phyloP scores from a whole-genome alignment of 2,113 vertebrate species.

The Rhegmatorhina hoffmannsi region DNA sequence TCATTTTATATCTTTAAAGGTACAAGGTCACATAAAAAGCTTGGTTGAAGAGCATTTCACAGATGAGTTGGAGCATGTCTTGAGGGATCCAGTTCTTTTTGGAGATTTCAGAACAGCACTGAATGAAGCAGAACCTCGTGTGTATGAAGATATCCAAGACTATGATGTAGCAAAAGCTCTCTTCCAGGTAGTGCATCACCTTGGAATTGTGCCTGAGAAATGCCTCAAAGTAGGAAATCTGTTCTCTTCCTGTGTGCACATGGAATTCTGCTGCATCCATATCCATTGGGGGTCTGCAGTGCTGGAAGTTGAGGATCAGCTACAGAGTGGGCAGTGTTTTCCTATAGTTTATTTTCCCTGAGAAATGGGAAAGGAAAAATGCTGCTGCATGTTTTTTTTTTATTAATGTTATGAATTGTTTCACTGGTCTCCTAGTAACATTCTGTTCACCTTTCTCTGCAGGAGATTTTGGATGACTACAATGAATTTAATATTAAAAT shows the following conservation, averaged over 20 bases:
- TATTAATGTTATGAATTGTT: background rate
- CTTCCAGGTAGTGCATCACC: constrained; percentile 82
- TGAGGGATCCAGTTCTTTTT: constrained; percentile 91
- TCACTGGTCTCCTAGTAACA: background rate
- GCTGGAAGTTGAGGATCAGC: background rate
- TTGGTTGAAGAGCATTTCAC: constrained; percentile 83
- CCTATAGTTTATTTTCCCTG: background rate
- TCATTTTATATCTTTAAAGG: constrained; percentile 68
- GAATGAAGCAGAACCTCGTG: constrained; percentile 80
- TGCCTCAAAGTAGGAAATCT: background rate
- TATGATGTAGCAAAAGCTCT: constrained; percentile 89
- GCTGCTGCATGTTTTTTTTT: background rate
- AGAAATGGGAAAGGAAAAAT: background rate
- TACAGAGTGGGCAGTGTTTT: background rate
- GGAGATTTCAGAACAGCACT: constrained; percentile 91
- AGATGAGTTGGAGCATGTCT: constrained; percentile 74
- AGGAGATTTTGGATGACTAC: constrained; percentile 97
- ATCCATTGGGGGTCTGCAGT: background rate
- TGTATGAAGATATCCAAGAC: constrained; percentile 94
- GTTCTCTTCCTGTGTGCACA: background rate
- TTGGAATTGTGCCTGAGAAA: background rate
- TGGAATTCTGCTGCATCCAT: background rate
- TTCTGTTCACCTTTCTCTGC: background rate
- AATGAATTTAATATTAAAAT: constrained; percentile 85
- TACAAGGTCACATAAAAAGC: constrained; percentile 82